Evolutionary conservation across 2,888 invertebrate genomes (phyloP), one percentile per base, ranked within the genome.

Genomic region (Dilophus febrilis): DNA sequence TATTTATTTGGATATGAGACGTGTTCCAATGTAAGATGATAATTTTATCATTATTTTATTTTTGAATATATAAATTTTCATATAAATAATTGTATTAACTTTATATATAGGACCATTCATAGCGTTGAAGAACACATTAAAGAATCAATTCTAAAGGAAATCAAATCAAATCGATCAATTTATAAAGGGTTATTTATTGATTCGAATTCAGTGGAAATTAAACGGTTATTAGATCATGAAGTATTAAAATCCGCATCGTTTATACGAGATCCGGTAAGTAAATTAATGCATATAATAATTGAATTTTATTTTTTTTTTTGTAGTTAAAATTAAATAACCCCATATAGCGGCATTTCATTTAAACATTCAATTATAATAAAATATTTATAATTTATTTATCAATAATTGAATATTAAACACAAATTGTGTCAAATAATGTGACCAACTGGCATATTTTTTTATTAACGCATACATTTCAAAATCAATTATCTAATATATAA

Each of bases 171-270:
- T 41, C 72, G 78, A 49, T 77, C 83, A 11, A 65, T 79, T 7
- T 78, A 85, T 56, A 75, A 77, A 48, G 76, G 74, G 48, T 67
- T 84, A 47, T 76, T 78, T 53, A 72, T 86, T 50, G 84, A 84
- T 52, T 68, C 76, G 3, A 73, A 76, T 49, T 77, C 77, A 45
- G 69, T 86, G 50, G 66, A 70, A 43, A 72, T 85, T 16, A 77
- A 76, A 62, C 70, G 82, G 65, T 69, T 78, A 46, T 57, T 71
- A 48, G 71, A 74, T 49, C 71, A 71, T 45, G 55, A 59, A 22
- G 47, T 58, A 6, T 53, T 62, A 4, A 55, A 53, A 22, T 55
- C 58, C 1, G 61, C 61, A 3, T 55, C 57, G 8, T 53, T 61
- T 27, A 48, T 55, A 6, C 54, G 54, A 34, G 62, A 62, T 32